phyloP scores from a whole-genome alignment of 2,888 invertebrate species.

The Myopa tessellatipennis region DNA sequence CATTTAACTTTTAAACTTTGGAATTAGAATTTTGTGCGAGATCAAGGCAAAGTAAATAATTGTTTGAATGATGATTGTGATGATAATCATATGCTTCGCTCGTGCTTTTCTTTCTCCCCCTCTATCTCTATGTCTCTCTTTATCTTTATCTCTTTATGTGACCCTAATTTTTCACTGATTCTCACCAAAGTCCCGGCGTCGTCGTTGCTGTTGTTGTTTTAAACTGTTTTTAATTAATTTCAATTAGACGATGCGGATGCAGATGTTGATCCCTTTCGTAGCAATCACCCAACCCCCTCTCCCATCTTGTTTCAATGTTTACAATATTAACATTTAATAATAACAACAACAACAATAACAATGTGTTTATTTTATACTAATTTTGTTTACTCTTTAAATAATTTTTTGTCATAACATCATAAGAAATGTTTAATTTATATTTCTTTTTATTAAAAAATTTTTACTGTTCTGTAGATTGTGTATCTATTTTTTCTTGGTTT shows the following conservation, averaged over 20 bases:
- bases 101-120: neutral
- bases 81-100: neutral
- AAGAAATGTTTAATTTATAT: neutral
- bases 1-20: constrained; percentile 31
- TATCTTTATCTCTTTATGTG: neutral
- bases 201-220: neutral
- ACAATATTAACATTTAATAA: too few species aligned
- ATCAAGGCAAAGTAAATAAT: too few species aligned
- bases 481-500: neutral
- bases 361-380: neutral
- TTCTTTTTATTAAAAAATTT: neutral
- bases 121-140: neutral
- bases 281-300: neutral
- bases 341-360: too few species aligned
- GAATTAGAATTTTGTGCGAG: too few species aligned
- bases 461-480: neutral
- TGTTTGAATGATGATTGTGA: too few species aligned
- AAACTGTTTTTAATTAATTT: constrained; percentile 27
- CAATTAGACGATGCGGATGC: constrained; percentile 8
- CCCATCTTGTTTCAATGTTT: neutral
- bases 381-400: neutral
- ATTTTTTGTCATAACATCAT: neutral
- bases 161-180: neutral
- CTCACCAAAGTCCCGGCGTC: neutral
- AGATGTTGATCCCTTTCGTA: neutral